A percentile compares a stretch with the other conserved stretches of the same genome.
These are phyloP conservation scores for Petaurus breviceps DNA, from an alignment of 2,113 vertebrate genomes.

Conservation along the genomic window DNA sequence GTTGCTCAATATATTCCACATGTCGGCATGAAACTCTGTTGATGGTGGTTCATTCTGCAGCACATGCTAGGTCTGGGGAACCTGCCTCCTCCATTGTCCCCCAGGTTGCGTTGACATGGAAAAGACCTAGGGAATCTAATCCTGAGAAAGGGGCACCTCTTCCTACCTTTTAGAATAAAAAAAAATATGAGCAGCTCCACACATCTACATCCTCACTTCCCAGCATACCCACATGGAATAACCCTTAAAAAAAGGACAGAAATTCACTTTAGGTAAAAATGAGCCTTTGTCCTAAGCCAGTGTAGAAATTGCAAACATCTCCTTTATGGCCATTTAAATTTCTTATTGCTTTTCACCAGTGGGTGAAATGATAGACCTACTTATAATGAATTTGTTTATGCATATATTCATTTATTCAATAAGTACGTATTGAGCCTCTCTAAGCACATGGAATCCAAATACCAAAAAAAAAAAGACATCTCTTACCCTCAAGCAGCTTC, in stretches of 20 bases:
- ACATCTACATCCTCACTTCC: background rate
- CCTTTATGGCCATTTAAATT: background rate
- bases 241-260: background rate
- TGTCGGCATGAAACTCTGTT: conserved; percentile 35
- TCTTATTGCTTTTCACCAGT: background rate
- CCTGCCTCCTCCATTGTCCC: conserved; percentile 59
- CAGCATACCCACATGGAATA: background rate
- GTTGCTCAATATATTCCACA: conserved; percentile 59
- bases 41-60: conserved; percentile 41
- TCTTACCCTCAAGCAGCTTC: background rate
- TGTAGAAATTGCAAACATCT: background rate
- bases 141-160: conserved; percentile 44
- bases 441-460: background rate
- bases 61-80: conserved; percentile 26
- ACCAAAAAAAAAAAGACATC: background rate
- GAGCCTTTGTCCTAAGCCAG: background rate
- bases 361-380: background rate
- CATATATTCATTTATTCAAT: background rate
- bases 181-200: conserved; percentile 11
- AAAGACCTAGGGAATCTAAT: conserved; percentile 1
- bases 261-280: background rate
- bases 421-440: background rate
- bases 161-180: conserved; percentile 22
- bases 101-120: conserved; percentile 32
- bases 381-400: background rate